phyloP scores from a whole-genome alignment of 2,888 invertebrate genomes.

The Epistrophe eligans region DNA sequence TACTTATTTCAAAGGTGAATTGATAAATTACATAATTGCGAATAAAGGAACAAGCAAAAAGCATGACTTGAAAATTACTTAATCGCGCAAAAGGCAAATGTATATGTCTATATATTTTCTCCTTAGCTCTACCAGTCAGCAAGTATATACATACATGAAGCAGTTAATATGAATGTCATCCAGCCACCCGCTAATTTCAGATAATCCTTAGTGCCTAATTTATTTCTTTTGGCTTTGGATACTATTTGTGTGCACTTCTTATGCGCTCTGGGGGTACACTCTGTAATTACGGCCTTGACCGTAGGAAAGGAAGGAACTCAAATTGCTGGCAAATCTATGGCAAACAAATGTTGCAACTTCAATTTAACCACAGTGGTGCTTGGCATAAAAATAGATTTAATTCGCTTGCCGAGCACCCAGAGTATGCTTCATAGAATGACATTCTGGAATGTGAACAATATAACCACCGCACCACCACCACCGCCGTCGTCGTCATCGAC shows the following conservation, averaged over 20 bases:
- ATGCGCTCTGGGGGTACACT: background rate
- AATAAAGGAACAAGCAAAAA: slow-evolving; percentile 49
- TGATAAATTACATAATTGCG: slow-evolving; percentile 74
- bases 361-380: slow-evolving; percentile 6
- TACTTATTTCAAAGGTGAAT: slow-evolving; percentile 57
- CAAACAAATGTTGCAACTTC: slow-evolving; percentile 65
- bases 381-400: slow-evolving; percentile 70
- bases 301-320: slow-evolving; percentile 8
- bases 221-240: slow-evolving; percentile 30
- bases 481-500: background rate
- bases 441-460: slow-evolving; percentile 45
- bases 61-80: slow-evolving; percentile 69
- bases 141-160: too few relatives aligned
- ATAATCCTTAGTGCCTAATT: slow-evolving; percentile 59
- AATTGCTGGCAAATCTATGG: slow-evolving; percentile 58
- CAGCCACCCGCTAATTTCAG: slow-evolving; percentile 72
- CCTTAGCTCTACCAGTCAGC: background rate
- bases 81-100: slow-evolving; percentile 57
- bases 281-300: slow-evolving; percentile 64
- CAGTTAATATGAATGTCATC: slow-evolving; percentile 68
- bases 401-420: slow-evolving; percentile 27
- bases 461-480: too few relatives aligned
- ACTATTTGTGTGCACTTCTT: background rate
- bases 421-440: slow-evolving; percentile 28
- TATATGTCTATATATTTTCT: background rate